Conservation (phyloP, 2,888 invertebrate species). For the Dinocampus coccinellae region DNA sequence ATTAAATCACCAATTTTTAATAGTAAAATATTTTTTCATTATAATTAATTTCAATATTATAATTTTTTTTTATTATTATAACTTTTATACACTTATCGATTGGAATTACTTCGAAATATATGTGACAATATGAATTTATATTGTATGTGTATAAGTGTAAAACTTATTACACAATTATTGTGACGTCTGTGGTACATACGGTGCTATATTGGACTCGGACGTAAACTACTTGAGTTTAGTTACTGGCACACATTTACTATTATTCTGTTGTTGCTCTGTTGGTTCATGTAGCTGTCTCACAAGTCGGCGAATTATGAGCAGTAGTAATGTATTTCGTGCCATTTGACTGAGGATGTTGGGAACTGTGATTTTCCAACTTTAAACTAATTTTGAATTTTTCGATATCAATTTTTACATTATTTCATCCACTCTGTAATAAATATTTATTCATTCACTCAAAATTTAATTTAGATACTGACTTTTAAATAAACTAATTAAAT, state of each 20-base stretch:
- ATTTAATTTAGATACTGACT: no score
- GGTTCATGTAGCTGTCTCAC: background rate
- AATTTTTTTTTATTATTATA: no score
- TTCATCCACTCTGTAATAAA: background rate
- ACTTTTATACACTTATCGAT: no score
- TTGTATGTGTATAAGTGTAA: background rate
- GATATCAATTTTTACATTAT: background rate
- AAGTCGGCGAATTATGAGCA: conserved; percentile 16
- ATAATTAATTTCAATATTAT: no score
- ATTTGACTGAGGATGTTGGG: conserved; percentile 15
- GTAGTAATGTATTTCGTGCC: conserved; percentile 28
- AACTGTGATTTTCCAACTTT: background rate
- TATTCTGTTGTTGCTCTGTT: background rate
- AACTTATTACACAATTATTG: conserved; percentile 28
- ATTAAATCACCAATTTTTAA: no score
- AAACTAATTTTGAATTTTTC: background rate
- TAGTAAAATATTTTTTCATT: no score
- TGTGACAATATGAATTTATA: background rate
- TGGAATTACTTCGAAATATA: no score
- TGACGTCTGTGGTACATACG: background rate
- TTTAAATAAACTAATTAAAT: no score
- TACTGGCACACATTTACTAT: background rate
- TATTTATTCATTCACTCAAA: background rate
- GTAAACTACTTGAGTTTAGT: background rate
- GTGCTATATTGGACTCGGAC: background rate